Evolutionary conservation across 1,140 invertebrate genomes (phyloP), one percentile per base, ranked within the genome.

Genomic region (Nixonia krombeini): DNA sequence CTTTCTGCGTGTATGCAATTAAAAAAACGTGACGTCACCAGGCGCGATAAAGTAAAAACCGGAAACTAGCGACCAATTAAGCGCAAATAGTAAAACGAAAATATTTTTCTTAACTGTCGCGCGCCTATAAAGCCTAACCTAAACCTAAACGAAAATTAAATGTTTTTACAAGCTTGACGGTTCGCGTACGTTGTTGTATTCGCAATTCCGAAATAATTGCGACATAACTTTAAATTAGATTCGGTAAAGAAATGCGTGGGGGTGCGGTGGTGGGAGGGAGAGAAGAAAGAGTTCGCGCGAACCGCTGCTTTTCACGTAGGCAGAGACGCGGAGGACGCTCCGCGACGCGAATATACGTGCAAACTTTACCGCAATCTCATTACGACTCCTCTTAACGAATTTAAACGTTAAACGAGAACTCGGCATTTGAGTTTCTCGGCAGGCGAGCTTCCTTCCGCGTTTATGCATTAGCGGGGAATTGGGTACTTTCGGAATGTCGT

Each of bases 341-440:
- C 53, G 28, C 59, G 59, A 55, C 52, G 49, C 49, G 58, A 70
- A 55, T 44, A 55, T 44, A 56, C 55, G 55, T 40, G 72, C 69
- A 68, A 76, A 80, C 74, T 80, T 78, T 75, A 61, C 59, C 56
- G 70, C 69, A 78, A 78, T 73, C 76, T 79, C 78, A 78, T 79
- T 78, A 81, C 75, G 70, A 79, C 64, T 81, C 51, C 69, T 74
- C 75, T 78, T 78, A 77, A 79, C 77, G 74, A 80, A 79, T 80
- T 80, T 76, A 79, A 74, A 72, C 72, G 72, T 78, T 74, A 74
- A 72, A 68, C 64, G 61, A 72, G 70, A 78, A 76, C 75, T 74
- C 73, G 72, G 77, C 77, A 68, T 79, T 80, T 79, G 75, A 80
- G 74, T 79, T 79, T 77, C 63, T 59, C 72, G 55, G 51, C 55